Evolutionary conservation across 2,888 invertebrate genomes (phyloP).

Genomic region (Drosophila neutralis): DNA sequence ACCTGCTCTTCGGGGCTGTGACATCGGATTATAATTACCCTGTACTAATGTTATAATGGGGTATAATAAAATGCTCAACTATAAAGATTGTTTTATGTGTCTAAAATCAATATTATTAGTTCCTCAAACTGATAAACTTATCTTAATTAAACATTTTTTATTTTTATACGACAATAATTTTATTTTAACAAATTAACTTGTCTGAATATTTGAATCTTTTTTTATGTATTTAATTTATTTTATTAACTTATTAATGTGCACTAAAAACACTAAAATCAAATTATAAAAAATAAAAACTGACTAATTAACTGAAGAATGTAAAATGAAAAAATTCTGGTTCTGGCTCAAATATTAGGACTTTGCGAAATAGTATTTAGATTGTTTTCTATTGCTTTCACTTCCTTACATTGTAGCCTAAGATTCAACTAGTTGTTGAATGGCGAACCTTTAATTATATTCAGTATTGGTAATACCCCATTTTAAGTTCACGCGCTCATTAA

Average conservation of each 20-base stretch:
- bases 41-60: background rate
- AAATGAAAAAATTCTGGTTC: background rate
- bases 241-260: background rate
- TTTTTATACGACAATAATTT: background rate
- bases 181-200: background rate
- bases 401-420: background rate
- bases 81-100: background rate
- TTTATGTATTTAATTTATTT: background rate
- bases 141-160: background rate
- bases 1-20: slow-evolving; percentile 25
- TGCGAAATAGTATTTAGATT: background rate
- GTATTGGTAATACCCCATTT: slow-evolving; percentile 49
- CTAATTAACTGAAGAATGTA: background rate
- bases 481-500: slow-evolving; percentile 30
- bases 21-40: slow-evolving; percentile 2
- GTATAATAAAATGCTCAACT: background rate
- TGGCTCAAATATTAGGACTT: background rate
- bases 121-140: background rate
- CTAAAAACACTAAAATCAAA: background rate
- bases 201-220: background rate
- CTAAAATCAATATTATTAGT: background rate
- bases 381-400: background rate
- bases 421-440: background rate
- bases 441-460: background rate
- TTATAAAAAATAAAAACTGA: background rate